Base-by-base conservation (phyloP, 2,888 invertebrate genomes). In the Thymelicus lineola region DNA sequence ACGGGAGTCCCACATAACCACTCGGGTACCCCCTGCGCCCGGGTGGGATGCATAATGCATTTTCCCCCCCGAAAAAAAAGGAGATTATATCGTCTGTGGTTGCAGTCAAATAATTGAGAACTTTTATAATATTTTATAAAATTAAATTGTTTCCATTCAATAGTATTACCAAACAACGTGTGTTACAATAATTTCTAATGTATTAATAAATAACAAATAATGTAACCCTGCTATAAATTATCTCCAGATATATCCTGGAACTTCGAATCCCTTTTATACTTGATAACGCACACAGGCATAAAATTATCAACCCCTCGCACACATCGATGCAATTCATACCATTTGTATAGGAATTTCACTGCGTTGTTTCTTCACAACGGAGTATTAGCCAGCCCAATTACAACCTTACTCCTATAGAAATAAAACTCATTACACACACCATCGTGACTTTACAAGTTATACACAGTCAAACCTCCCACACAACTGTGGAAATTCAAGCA, bases 261-360 rank as follows among this genome's bases (percentile, higher is more conserved):
- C 80, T 68, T 63, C n/a, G 45, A 69, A 71, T 72, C 83, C 35
- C 85, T 82, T 82, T 73, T 67, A 75, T 36, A 80, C 45, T 65
- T 61, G 71, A 55, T 68, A 75, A 84, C 86, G 57, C 86, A 89
- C 87, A 86, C 87, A 82, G 68, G 72, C 79, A 77, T 72, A 64
- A 61, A 66, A 73, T 75, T 78, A 45, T 70, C 70, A 70, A 71
- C 71, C 71, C 73, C 75, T 74, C 71, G 75, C 79, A 82, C 84
- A 79, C 84, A 79, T 71, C 79, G 81, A 79, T 78, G 73, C 72
- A 76, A 72, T 73, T 76, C 74, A 38, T 58, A 58, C 53, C 57
- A 46, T 69, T 15, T 36, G 58, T 70, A 64, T 14, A 58, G 63
- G 63, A 48, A 63, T 55, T 45, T 50, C 20, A 63, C 36, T 55